Evolutionary conservation across 2,888 invertebrate species (phyloP).

Genomic region (Atrina japonica): DNA sequence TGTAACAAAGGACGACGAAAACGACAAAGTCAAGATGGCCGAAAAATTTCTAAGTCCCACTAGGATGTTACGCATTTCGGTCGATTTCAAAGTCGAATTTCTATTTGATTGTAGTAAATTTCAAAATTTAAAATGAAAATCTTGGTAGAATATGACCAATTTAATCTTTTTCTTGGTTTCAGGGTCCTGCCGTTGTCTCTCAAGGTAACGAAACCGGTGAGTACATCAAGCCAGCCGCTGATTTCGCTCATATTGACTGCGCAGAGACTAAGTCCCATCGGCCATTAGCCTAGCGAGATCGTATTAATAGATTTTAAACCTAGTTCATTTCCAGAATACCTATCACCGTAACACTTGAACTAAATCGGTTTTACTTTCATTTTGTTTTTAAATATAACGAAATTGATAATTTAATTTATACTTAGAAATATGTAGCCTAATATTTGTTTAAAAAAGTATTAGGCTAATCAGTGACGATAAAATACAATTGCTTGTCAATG

Average conservation of each 20-base stretch:
- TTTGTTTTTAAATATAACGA: no score
- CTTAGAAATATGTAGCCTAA: no score
- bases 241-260: conserved; percentile 17
- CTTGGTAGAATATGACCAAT: not conserved
- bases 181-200: conserved; percentile 31
- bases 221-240: conserved; percentile 22
- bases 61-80: conserved; percentile 39
- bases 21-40: conserved; percentile 76
- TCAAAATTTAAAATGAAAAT: not conserved
- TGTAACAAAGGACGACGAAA: conserved; percentile 50
- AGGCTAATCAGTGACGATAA: no score
- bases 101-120: not conserved
- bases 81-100: conserved; percentile 37
- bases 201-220: conserved; percentile 28
- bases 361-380: no score
- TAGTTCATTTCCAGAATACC: no score
- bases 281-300: conserved; percentile 12
- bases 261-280: conserved; percentile 42
- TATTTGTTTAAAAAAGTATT: no score
- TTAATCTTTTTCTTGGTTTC: conserved; percentile 38
- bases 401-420: no score
- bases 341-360: no score
- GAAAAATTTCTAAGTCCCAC: conserved; percentile 74
- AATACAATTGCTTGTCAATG: no score
- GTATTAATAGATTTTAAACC: no score